Percentiles rank a stretch among this genome's conserved stretches.
phyloP scores from a whole-genome alignment of 2,113 vertebrate species.

The Henicopernis longicauda region DNA sequence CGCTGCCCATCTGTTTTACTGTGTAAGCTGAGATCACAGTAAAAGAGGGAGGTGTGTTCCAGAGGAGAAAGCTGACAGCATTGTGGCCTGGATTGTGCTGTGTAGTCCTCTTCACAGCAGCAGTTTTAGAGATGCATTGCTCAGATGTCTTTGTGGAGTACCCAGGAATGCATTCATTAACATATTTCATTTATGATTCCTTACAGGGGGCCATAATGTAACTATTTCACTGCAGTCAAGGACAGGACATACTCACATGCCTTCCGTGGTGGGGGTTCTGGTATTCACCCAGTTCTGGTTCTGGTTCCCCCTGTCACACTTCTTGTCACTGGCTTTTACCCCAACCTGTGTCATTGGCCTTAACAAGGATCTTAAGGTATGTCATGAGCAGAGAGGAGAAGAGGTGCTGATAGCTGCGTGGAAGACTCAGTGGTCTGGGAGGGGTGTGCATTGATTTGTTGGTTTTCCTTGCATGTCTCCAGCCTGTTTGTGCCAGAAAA shows the following conservation, averaged over 20 bases:
- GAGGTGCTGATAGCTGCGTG: not conserved
- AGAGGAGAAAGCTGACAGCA: not conserved
- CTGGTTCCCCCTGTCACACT: slow-evolving; percentile 98
- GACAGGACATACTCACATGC: slow-evolving; percentile 98
- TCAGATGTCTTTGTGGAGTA: not conserved
- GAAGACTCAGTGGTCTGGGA: not conserved
- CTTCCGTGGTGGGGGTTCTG: slow-evolving; percentile 93
- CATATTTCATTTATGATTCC: not conserved
- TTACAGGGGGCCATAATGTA: slow-evolving; percentile 92
- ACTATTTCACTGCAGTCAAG: slow-evolving; percentile 98
- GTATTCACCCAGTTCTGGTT: slow-evolving; percentile 99
- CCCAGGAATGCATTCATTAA: not conserved
- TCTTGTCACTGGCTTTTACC: slow-evolving; percentile 94
- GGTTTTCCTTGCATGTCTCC: not conserved
- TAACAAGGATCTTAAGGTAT: slow-evolving; percentile 98
- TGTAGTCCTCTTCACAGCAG: not conserved
- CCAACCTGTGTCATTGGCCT: slow-evolving; percentile 97
- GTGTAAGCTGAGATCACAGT: not conserved
- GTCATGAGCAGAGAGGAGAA: not conserved
- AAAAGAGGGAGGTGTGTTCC: not conserved
- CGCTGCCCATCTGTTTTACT: not conserved
- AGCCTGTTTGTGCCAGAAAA: not conserved
- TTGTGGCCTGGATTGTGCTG: not conserved
- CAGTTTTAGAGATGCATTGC: not conserved
- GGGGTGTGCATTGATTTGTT: not conserved